Percentiles rank a stretch among this genome's conserved stretches.
These are phyloP conservation scores for Stegophylla sp. DNA, from an alignment of 2,888 invertebrate species.

Conservation along the genomic window DNA sequence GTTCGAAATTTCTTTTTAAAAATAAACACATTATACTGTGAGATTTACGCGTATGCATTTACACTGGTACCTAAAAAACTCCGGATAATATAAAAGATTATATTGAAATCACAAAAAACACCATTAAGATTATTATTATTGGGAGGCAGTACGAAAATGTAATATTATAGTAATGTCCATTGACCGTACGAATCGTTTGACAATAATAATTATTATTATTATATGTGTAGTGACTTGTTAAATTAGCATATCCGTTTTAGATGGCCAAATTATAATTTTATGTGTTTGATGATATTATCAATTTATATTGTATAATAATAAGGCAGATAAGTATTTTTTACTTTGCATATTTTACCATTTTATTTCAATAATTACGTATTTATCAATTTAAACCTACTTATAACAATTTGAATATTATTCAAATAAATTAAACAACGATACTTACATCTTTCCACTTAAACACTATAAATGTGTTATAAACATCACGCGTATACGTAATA, in stretches of 20 bases:
- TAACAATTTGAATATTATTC: slow-evolving; percentile 23
- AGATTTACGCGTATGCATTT: neutral
- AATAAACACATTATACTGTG: neutral
- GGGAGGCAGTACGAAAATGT: neutral
- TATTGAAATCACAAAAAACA: slow-evolving; percentile 31
- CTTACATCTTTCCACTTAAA: neutral
- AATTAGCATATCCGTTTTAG: slow-evolving; percentile 49
- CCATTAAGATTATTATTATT: slow-evolving; percentile 31
- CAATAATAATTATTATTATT: too few relatives aligned
- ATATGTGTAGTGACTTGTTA: slow-evolving; percentile 15
- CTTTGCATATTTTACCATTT: slow-evolving; percentile 40
- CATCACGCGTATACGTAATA: too few relatives aligned
- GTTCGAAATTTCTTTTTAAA: neutral
- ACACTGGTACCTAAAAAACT: neutral
- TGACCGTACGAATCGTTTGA: slow-evolving; percentile 24
- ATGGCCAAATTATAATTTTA: slow-evolving; percentile 39
- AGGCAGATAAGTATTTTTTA: neutral
- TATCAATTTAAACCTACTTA: slow-evolving; percentile 15
- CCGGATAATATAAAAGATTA: slow-evolving; percentile 10
- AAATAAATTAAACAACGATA: neutral
- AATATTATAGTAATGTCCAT: neutral
- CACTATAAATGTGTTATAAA: neutral
- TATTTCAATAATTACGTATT: slow-evolving; percentile 39
- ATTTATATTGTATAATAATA: slow-evolving; percentile 22
- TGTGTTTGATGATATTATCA: slow-evolving; percentile 25